Evolutionary conservation across 2,113 vertebrate genomes (phyloP).

Genomic region (Lathamus discolor): DNA sequence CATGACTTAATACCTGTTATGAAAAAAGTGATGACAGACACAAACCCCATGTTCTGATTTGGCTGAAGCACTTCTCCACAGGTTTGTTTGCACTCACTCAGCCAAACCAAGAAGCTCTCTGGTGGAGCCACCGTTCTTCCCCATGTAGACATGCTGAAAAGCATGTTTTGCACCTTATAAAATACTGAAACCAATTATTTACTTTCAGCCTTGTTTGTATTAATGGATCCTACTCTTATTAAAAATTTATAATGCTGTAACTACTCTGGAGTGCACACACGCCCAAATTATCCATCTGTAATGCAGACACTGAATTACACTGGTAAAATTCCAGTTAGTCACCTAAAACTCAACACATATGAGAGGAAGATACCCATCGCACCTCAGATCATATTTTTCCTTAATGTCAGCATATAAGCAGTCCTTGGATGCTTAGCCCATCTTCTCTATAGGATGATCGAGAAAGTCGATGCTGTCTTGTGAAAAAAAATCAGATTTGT

Average conservation of each 20-base stretch:
- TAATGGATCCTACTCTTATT: not conserved
- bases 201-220: not conserved
- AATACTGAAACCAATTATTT: not conserved
- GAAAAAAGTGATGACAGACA: not conserved
- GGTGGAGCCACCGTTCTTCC: not conserved
- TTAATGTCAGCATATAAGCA: not conserved
- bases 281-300: not conserved
- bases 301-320: not conserved
- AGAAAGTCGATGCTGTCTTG: not conserved
- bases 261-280: not conserved
- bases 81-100: not conserved
- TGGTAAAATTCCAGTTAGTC: not conserved
- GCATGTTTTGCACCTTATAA: not conserved
- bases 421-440: not conserved
- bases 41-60: not conserved
- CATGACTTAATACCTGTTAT: not conserved
- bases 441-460: not conserved
- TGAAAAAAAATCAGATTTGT: not conserved
- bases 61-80: not conserved
- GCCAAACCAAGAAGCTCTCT: not conserved
- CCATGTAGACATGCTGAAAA: not conserved
- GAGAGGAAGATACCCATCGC: not conserved
- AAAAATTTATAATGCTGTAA: not conserved
- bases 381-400: not conserved
- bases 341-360: not conserved